Conservation (phyloP, 2,888 invertebrate species). For the Parnassius mnemosyne region DNA sequence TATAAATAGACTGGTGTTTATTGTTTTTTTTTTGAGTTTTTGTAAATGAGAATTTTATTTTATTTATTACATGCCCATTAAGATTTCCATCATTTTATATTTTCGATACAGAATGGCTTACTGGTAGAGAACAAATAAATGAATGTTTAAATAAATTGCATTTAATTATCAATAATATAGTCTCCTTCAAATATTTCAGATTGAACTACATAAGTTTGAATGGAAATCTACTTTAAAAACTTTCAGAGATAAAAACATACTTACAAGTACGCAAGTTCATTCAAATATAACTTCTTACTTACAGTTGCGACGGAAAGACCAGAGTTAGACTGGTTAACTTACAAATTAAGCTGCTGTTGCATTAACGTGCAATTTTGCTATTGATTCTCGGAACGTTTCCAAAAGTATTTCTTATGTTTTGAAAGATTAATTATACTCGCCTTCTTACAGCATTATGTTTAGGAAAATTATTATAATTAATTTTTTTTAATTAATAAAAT, state of each 20-base stretch:
- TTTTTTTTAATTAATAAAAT: too few species aligned
- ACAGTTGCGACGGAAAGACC: background rate
- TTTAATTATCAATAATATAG: too few species aligned
- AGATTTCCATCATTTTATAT: too few species aligned
- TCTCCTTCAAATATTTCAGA: background rate
- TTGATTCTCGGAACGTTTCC: background rate
- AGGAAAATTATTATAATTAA: too few species aligned
- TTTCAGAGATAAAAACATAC: slow-evolving; percentile 6
- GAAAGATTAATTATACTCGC: background rate
- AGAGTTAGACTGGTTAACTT: background rate
- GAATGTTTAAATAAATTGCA: too few species aligned
- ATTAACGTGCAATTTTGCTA: background rate
- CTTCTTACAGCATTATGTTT: too few species aligned
- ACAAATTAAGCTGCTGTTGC: slow-evolving; percentile 8
- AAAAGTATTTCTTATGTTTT: background rate
- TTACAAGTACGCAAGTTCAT: slow-evolving; percentile 15
- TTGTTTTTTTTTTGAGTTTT: too few species aligned
- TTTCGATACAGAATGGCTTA: too few species aligned
- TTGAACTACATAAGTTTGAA: slow-evolving; percentile 1
- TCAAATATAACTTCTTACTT: slow-evolving; percentile 16
- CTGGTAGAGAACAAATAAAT: too few species aligned
- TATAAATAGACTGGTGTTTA: too few species aligned
- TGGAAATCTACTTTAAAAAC: slow-evolving; percentile 14
- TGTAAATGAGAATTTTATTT: too few species aligned
- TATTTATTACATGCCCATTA: too few species aligned